Evolutionary conservation across 2,113 vertebrate species (phyloP).

Genomic region (Urocolius indicus): DNA sequence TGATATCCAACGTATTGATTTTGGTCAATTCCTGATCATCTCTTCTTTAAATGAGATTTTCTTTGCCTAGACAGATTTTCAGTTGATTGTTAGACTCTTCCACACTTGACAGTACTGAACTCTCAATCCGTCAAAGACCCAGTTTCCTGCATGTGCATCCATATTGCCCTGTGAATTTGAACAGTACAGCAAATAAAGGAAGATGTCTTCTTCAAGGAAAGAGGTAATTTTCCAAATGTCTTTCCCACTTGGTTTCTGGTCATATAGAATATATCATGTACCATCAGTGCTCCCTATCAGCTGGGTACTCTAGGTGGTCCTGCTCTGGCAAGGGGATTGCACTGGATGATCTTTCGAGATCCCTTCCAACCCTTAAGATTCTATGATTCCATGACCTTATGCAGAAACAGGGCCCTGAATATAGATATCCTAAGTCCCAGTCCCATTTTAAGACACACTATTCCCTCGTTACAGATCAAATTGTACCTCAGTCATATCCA

Average conservation of each 20-base stretch:
- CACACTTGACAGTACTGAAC: neutral
- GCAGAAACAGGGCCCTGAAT: neutral
- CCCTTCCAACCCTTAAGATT: too few relatives aligned
- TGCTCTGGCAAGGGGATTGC: too few relatives aligned
- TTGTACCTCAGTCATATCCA: neutral
- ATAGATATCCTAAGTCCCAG: neutral
- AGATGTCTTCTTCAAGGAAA: neutral
- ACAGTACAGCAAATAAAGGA: neutral
- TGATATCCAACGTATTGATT: slow-evolving; percentile 24
- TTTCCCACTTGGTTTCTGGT: neutral
- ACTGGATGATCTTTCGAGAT: too few relatives aligned
- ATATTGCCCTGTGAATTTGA: neutral
- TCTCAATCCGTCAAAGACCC: neutral
- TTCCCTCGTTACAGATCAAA: neutral
- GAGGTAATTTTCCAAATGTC: neutral
- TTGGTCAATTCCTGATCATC: neutral
- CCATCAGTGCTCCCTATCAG: neutral
- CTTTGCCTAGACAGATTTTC: neutral
- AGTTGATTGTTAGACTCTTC: neutral
- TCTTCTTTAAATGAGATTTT: neutral
- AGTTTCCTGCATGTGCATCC: neutral
- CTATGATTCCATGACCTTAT: neutral
- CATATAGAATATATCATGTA: neutral
- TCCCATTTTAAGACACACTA: neutral
- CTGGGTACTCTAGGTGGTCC: neutral